phyloP scores from a whole-genome alignment of 1,140 invertebrate species.

The Drosophila bocqueti region DNA sequence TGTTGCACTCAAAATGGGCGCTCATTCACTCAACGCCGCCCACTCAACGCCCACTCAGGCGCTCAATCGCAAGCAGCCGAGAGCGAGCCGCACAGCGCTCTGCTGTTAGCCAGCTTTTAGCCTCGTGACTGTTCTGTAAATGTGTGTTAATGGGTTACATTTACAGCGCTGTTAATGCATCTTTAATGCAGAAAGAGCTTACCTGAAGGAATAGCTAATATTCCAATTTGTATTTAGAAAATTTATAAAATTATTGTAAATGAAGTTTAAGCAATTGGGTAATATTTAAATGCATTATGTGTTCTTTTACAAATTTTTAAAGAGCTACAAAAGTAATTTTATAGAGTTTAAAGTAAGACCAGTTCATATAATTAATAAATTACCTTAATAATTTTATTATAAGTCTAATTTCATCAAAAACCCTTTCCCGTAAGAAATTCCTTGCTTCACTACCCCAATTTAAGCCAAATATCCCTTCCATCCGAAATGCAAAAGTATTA shows the following conservation, averaged over 20 bases:
- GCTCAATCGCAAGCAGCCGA: constrained; percentile 14
- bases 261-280: too few relatives aligned
- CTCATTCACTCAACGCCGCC: constrained; percentile 33
- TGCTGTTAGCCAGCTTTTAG: constrained; percentile 51
- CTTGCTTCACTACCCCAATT: not conserved
- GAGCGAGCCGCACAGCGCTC: constrained; percentile 5
- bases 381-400: not conserved
- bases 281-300: not conserved
- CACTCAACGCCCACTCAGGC: constrained; percentile 21
- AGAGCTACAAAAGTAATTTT: too few relatives aligned
- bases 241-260: too few relatives aligned
- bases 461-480: not conserved
- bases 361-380: not conserved
- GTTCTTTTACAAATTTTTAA: accelerated
- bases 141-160: constrained; percentile 63
- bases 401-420: not conserved
- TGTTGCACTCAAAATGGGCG: constrained; percentile 68
- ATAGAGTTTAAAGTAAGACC: not conserved
- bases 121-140: constrained; percentile 48
- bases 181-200: not conserved
- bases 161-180: constrained; percentile 41
- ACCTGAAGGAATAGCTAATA: not conserved
- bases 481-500: not conserved
- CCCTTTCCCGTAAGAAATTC: not conserved
- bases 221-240: not conserved